Evolutionary conservation across 2,888 invertebrate species (phyloP), one percentile per base, ranked within the genome.

Genomic region (Stenoptilia bipunctidactyla): DNA sequence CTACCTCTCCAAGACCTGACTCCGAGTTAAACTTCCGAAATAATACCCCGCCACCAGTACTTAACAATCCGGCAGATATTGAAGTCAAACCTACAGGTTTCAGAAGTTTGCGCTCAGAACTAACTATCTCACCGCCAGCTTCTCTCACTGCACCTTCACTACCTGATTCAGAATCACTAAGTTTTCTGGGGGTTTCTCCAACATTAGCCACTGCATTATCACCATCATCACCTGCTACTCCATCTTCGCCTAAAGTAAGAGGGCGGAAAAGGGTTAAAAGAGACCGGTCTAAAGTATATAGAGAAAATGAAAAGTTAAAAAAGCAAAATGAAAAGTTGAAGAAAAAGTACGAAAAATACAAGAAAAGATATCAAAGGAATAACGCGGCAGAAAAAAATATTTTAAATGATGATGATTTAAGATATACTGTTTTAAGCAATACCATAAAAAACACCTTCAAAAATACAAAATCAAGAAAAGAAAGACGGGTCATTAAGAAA

Each of bases 251-350:
- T 25, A 25, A 25, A 25, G 25, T 40, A 40, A 41, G 36, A 37
- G 45, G 42, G 35, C 30, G 42, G 40, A 45, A 45, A 42, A 42
- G 40, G 27, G 40, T 42, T 25, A 36, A 41, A 34, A 34, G 42
- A 38, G 44, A 44, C 36, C 39, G 44, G 38, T 36, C 35, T 35
- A 40, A 41, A 40, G n/a, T 43, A 34, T 43, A 45, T 39, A 13
- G 41, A 42, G 40, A 43, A 42, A 45, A 45, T 40, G 36, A 40
- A 40, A 40, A 37, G 40, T 35, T 45, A 38, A 15, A 39, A 43
- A 37, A 13, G 27, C 37, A 45, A 40, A 41, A 38, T 38, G 30
- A 45, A 15, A 43, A 40, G 39, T 38, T 15, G 38, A 41, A 27
- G 36, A 34, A 34, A 40, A 45, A 38, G 35, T 44, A 40, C 27